These are phyloP conservation scores for Andinoacara biseriatus DNA, from an alignment of 2,113 vertebrate species.

Conservation along the genomic window DNA sequence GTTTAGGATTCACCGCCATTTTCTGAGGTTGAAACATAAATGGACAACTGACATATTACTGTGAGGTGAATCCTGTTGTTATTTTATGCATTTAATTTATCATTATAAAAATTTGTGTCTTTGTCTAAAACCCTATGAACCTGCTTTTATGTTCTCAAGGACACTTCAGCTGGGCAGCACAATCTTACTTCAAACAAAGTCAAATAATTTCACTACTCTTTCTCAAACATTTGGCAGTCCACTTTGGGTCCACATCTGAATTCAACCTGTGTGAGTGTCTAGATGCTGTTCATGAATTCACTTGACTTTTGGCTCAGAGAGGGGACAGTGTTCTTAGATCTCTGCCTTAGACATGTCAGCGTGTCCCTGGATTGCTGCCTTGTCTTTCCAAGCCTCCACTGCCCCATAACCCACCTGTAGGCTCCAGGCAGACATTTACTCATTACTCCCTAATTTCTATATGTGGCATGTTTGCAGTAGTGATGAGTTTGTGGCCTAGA, in stretches of 20 bases:
- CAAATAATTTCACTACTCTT: neutral
- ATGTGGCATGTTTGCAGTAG: neutral
- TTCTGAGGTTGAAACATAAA: no score
- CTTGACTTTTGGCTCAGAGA: neutral
- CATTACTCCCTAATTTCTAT: neutral
- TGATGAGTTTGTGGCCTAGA: neutral
- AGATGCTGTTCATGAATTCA: neutral
- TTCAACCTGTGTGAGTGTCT: no score
- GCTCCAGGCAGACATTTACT: neutral
- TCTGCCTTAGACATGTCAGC: neutral
- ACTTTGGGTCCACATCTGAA: no score
- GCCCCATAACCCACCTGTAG: neutral
- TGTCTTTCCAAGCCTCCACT: neutral
- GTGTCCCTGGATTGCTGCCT: neutral
- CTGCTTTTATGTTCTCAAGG: neutral
- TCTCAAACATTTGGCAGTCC: no score
- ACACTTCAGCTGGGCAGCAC: neutral
- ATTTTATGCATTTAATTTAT: neutral
- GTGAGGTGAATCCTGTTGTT: neutral
- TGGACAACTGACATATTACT: neutral
- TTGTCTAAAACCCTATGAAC: no score
- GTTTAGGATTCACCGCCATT: no score
- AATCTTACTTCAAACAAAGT: neutral
- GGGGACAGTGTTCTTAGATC: neutral
- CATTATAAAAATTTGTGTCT: neutral